Evolutionary conservation across 2,888 invertebrate genomes (phyloP), one percentile per base, ranked within the genome.

Genomic region (Trissolcus brochymenae): DNA sequence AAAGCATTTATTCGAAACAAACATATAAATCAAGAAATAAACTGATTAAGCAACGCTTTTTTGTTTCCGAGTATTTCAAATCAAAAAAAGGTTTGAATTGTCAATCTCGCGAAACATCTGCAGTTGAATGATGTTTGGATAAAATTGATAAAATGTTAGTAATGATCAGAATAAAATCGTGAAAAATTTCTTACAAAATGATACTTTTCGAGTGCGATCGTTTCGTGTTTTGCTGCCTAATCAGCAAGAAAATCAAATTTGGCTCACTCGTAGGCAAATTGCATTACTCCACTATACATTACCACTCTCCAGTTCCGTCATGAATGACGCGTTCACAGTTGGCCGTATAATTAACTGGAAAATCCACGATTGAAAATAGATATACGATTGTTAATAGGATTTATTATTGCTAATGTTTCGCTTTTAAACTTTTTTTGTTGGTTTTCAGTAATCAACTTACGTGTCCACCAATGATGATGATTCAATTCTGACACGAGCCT

Each of bases 191-290:
- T 35, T 35, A 35, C 35, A 9, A 35, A 35, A 46, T 6, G 16
- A 4, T 55, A 66, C 65, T 74, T 74, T 67, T 66, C 56, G 51
- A 19, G 41, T 19, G 51, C 56, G 57, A 62, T 60, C 60, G 19
- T 54, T 76, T 62, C 66, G 21, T 67, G 71, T 76, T 78, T 78
- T 74, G 55, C 78, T 60, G 74, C 76, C 76, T 78, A 79, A 81
- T 79, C 78, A 78, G 70, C 71, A 62, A 66, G 76, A 56, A 72
- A 80, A 80, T 80, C 79, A 76, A 78, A 80, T 73, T 73, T 68
- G 76, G 65, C 57, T 76, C 70, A 66, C 70, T 79, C 66, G 65
- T 66, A 50, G 61, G 79, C 53, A 73, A 79, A 79, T 79, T 76
- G 70, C 62, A 59, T 79, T 79, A 76, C 50, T 61, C 41, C n/a